phyloP scores from a whole-genome alignment of 1,140 invertebrate species.

The Globodera rostochiensis region DNA sequence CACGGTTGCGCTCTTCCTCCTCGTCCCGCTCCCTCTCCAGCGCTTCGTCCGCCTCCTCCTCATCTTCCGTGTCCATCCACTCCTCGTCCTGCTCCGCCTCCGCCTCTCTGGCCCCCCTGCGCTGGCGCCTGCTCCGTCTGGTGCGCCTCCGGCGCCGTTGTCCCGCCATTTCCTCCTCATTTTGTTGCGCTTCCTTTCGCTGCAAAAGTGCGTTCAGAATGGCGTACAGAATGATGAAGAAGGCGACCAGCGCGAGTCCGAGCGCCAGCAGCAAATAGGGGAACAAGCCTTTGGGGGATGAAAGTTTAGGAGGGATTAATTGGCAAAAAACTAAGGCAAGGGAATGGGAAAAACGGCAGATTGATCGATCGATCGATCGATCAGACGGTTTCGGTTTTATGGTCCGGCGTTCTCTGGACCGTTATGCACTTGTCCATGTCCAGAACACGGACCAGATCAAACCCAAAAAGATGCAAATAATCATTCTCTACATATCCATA shows the following conservation, averaged over 20 bases:
- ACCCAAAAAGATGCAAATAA: background rate
- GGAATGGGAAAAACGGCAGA: background rate
- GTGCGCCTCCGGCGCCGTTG: slow-evolving; percentile 3
- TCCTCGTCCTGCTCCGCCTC: slow-evolving; percentile 10
- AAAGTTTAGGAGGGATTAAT: no score
- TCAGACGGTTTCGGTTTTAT: background rate
- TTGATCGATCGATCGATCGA: background rate
- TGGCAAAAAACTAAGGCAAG: background rate
- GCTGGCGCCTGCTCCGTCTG: background rate
- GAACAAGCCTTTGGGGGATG: slow-evolving; percentile 4
- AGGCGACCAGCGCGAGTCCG: slow-evolving; percentile 22
- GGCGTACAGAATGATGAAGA: slow-evolving; percentile 29
- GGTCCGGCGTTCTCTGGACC: background rate
- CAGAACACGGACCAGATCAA: no score
- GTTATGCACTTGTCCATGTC: background rate
- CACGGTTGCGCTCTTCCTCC: slow-evolving; percentile 5
- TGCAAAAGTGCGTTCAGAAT: slow-evolving; percentile 30
- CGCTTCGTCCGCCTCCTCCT: background rate
- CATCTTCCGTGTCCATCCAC: background rate
- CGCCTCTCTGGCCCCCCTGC: background rate
- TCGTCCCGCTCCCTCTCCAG: background rate
- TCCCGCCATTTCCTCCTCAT: background rate
- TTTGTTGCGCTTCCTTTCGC: slow-evolving; percentile 21
- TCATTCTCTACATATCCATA: background rate
- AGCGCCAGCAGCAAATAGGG: slow-evolving; percentile 22